Base-by-base conservation (phyloP, 1,140 invertebrate species). In the Papilio helenus region DNA sequence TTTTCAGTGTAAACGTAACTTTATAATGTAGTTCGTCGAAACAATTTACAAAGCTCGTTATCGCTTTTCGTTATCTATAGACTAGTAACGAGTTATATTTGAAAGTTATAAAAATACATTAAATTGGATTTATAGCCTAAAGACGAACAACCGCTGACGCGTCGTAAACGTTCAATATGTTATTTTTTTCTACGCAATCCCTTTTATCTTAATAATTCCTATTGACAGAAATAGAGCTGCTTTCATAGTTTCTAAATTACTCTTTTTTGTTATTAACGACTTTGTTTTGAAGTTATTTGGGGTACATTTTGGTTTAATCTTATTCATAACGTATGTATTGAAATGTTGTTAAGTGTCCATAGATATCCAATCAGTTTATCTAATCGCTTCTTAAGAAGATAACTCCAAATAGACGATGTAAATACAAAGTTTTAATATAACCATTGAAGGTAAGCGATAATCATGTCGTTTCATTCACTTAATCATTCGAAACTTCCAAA, bases 101-200 rank as follows among this genome's bases (percentile, higher is more conserved):
- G 72, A 79, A 83, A 55, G 61, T 72, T 83, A 82, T 83, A 80
- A 85, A 89, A 84, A 77, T 65, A 65, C 10, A 77, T 77, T 58
- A 77, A 3, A 26, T 46, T n/a, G 26, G 74, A 77, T 77, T 77
- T 77, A 77, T 77, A 5, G 74, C 74, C 16, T 61, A 10, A 77
- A 42, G 55, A 44, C 18, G 51, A 77, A 65, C 34, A 58, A 61
- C 76, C 76, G 76, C 72, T 74, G 39, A 49, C 44, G 76, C 51
- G 18, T 76, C 74, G 16, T 58, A 76, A 76, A 76, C 34, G 76
- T 9, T 16, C n/a, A 18, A 1, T 16, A 34, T 29, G 46, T 29
- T 39, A 49, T n/a, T 46, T 65, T 34, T 61, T 61, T 65, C 26
- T 61, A n/a, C n/a, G 18, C 55, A 20, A 65, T 23, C 55, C 58